Conservation (phyloP, 2,888 invertebrate species). For the Oasisia sp. region DNA sequence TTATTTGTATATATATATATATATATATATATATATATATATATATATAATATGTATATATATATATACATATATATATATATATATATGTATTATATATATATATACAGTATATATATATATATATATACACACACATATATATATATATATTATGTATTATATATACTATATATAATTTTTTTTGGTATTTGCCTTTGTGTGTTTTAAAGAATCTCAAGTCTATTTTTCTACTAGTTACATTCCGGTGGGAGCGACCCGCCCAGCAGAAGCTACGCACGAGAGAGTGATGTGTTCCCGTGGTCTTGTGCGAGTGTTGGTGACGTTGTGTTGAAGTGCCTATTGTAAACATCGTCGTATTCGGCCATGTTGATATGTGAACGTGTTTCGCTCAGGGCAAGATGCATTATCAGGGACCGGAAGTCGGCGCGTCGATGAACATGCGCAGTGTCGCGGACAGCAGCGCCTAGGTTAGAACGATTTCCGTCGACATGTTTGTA, state of each 20-base stretch:
- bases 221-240: background rate
- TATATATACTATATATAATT: no score
- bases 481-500: background rate
- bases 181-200: background rate
- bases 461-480: background rate
- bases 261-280: background rate
- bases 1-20: background rate
- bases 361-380: background rate
- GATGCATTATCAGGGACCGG: background rate
- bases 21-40: conserved; percentile 17
- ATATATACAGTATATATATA: background rate
- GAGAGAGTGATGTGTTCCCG: background rate
- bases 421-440: background rate
- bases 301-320: background rate
- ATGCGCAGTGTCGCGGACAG: background rate
- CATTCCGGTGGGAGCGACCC: background rate
- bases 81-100: background rate
- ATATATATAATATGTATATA: background rate
- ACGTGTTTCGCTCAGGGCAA: background rate
- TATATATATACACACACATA: background rate
- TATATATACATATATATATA: background rate
- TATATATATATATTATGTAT: no score
- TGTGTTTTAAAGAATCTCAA: background rate
- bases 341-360: background rate
- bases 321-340: background rate